Evolutionary conservation across 2,797 vertebrate genomes (phyloP).

Genomic region (Pseudomugil gertrudae): DNA sequence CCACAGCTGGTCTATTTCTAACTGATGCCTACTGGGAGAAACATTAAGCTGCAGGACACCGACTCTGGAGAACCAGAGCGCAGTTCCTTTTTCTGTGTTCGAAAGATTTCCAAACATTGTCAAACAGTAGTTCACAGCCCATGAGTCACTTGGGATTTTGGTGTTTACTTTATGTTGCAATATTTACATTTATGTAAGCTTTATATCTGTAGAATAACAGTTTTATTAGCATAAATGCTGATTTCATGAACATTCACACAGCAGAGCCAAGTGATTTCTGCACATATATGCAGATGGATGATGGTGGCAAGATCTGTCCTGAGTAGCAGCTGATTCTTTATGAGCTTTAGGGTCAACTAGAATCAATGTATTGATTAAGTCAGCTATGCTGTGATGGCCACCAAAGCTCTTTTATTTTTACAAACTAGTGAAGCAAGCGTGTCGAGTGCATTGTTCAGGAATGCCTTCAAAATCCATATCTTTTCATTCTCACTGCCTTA

Average conservation of each 20-base stretch:
- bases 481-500: slow-evolving; percentile 19
- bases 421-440: slow-evolving; percentile 29
- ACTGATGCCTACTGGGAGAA: slow-evolving; percentile 25
- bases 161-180: slow-evolving; percentile 29
- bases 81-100: neutral
- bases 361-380: slow-evolving; percentile 64
- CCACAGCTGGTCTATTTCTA: slow-evolving; percentile 44
- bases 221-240: slow-evolving; percentile 37
- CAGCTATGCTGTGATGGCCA: slow-evolving; percentile 40
- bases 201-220: slow-evolving; percentile 14
- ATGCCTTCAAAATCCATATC: slow-evolving; percentile 55
- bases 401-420: slow-evolving; percentile 39
- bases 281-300: slow-evolving; percentile 1
- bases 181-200: slow-evolving; percentile 37
- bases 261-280: neutral
- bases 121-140: neutral
- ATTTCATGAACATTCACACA: slow-evolving; percentile 29
- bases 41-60: slow-evolving; percentile 43
- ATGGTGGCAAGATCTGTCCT: slow-evolving; percentile 34
- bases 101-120: slow-evolving; percentile 1
- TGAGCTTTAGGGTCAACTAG: slow-evolving; percentile 38
- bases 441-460: slow-evolving; percentile 28
- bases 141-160: slow-evolving; percentile 18
- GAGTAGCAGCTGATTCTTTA: slow-evolving; percentile 42
- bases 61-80: slow-evolving; percentile 15